Evolutionary conservation across 2,113 vertebrate genomes (phyloP), one percentile per base, ranked within the genome.

Genomic region (Pachyramphus minor): DNA sequence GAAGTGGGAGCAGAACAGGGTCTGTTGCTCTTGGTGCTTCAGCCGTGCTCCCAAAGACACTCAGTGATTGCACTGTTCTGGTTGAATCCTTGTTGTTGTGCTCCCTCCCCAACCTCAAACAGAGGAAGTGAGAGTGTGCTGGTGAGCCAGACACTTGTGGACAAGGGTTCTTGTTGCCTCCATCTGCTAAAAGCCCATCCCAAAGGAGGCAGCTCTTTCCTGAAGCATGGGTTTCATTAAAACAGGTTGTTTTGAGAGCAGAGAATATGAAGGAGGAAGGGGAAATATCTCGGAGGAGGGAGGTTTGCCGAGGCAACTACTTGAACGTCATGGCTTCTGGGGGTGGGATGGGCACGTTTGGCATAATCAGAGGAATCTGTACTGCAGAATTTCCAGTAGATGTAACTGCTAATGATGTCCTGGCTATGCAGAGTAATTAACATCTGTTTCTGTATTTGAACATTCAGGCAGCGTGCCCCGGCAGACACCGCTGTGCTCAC

Each of bases 371-470:
- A 91, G 75, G 58, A 49, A 50, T 83, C 18, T 74, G 35, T 79
- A 41, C 63, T 90, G 76, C 8, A 58, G 73, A 63, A 24, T 92
- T 72, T 85, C 71, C 72, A 75, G 93, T 41, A 35, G 75, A 22
- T 90, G 82, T 87, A 85, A n/a, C 53, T 88, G 91, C 91, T 95
- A 71, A 81, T 6, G 56, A 77, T 74, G 85, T 58, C 76, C 75
- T 72, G 82, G 79, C 72, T 44, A 14, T 11, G 63, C 4, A 1
- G 52, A 24, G 85, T 89, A 86, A 93, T 92, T 80, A 93, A 87
- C 75, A 75, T 76, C 90, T 96, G 75, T 93, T 88, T 81, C 83
- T 94, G 82, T 94, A 25, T 93, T 93, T 93, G 75, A 91, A 83
- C 79, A 90, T 56, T 45, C 82, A 83, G 92, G 95, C 82, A 52